Evolutionary conservation across 2,888 invertebrate species (phyloP).

Genomic region (Nebria brevicollis): DNA sequence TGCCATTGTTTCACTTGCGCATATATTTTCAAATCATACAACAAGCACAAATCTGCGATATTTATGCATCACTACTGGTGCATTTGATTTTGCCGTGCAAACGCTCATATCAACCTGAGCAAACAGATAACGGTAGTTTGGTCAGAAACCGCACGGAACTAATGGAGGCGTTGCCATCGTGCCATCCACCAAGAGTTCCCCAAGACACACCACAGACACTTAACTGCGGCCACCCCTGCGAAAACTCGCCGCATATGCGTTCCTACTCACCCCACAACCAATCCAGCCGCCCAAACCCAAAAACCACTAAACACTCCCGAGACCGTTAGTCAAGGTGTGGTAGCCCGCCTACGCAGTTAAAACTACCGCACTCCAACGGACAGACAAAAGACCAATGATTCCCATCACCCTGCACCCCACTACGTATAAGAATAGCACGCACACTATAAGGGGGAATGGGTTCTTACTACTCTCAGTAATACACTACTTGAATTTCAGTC

Average conservation of each 20-base stretch:
- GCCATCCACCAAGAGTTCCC: not conserved
- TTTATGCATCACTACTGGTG: too few species aligned
- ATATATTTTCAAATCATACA: too few species aligned
- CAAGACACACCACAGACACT: constrained; percentile 13
- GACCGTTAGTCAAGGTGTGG: constrained; percentile 20
- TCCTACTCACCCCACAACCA: not conserved
- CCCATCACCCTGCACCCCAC: not conserved
- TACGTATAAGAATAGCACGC: not conserved
- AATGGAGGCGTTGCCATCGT: not conserved
- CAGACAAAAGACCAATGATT: not conserved
- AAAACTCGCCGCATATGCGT: not conserved
- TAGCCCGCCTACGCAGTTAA: not conserved
- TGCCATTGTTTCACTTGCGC: too few species aligned
- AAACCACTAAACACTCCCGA: constrained; percentile 13
- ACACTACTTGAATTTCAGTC: not conserved
- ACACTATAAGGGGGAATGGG: not conserved
- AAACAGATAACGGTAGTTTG: not conserved
- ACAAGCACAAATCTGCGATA: too few species aligned
- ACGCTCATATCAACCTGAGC: not conserved
- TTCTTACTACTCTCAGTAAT: not conserved
- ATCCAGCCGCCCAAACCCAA: not conserved
- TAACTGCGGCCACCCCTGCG: not conserved
- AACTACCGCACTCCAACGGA: not conserved
- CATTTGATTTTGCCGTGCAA: not conserved
- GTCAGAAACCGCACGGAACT: not conserved